Evolutionary conservation across 2,113 vertebrate genomes (phyloP).

Genomic region (Poeciliopsis turrubarensis): DNA sequence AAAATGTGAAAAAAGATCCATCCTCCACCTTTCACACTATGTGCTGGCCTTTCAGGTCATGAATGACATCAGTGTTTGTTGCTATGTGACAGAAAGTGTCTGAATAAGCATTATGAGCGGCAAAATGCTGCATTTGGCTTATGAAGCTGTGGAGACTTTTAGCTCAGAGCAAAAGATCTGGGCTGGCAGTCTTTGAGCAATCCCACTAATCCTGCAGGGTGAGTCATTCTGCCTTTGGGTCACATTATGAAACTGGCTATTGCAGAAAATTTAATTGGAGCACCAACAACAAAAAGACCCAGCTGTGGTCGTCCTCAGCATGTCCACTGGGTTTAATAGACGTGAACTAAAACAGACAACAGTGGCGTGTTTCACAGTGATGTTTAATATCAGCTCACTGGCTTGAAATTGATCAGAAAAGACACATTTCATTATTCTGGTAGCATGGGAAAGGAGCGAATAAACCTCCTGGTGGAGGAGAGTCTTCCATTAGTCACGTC

Average conservation of each 20-base stretch:
- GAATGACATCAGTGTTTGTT: too few species aligned
- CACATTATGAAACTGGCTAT: slow-evolving; percentile 45
- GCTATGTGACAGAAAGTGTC: not conserved
- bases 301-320: slow-evolving; percentile 9
- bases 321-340: slow-evolving; percentile 1
- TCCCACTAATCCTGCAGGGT: slow-evolving; percentile 45
- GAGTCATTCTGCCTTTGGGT: slow-evolving; percentile 51
- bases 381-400: not conserved
- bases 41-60: too few species aligned
- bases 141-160: slow-evolving; percentile 38
- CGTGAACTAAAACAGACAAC: not conserved
- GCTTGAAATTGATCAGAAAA: not conserved
- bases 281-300: not conserved
- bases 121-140: slow-evolving; percentile 39
- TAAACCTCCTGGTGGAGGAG: not conserved
- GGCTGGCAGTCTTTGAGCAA: slow-evolving; percentile 47
- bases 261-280: slow-evolving; percentile 15
- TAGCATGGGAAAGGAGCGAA: not conserved
- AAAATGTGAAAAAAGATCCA: too few species aligned
- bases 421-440: not conserved
- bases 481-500: slow-evolving; percentile 1
- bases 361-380: slow-evolving; percentile 8
- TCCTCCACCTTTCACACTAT: too few species aligned
- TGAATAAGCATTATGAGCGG: not conserved
- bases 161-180: slow-evolving; percentile 51